Percentiles rank a stretch among this genome's conserved stretches.
Conservation (phyloP, 2,113 vertebrate species). For the Anguilla rostrata region DNA sequence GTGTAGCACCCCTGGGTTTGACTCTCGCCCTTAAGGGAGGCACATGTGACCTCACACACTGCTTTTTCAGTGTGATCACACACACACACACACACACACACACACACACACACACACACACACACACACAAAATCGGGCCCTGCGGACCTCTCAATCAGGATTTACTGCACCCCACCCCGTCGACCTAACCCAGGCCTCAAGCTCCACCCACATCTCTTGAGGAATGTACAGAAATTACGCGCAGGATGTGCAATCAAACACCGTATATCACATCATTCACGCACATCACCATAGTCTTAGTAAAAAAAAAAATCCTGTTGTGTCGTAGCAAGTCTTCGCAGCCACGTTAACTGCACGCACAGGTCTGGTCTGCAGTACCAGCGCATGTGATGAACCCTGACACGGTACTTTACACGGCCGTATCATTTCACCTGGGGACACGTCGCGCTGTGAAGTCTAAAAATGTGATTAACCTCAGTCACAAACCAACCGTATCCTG, state of each 20-base stretch:
- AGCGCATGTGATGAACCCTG: not conserved
- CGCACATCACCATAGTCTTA: not conserved
- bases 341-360: not conserved
- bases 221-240: not conserved
- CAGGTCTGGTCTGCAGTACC: not conserved
- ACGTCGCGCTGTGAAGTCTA: not conserved
- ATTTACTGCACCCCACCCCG: not conserved
- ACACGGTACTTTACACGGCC: not conserved
- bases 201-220: not conserved
- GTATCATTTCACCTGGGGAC: not conserved
- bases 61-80: not conserved
- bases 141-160: constrained; percentile 8
- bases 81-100: no score
- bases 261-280: not conserved
- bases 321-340: not conserved
- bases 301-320: not conserved
- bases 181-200: not conserved
- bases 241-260: not conserved
- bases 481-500: not conserved
- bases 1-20: not conserved
- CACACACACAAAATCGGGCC: not conserved
- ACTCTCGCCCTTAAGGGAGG: not conserved
- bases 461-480: constrained; percentile 6
- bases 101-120: not conserved
- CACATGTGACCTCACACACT: not conserved